phyloP scores from a whole-genome alignment of 2,797 vertebrate genomes.

The Hirundo rustica region DNA sequence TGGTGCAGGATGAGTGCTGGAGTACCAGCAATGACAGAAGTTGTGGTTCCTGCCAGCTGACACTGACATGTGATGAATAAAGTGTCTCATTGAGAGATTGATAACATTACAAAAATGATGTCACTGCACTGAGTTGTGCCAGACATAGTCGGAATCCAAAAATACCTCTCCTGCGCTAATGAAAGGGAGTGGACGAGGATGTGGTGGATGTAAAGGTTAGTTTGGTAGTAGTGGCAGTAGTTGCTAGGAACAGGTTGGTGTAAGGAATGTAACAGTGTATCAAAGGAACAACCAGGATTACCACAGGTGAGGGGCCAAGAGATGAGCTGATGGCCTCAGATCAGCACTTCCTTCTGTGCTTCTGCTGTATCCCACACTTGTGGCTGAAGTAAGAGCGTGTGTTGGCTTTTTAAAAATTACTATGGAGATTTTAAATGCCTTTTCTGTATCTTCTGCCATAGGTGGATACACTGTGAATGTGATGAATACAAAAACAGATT shows the following conservation, averaged over 20 bases:
- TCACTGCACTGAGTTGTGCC: neutral
- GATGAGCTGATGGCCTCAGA: neutral
- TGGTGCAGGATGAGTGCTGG: neutral
- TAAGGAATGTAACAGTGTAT: fast-evolving
- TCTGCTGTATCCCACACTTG: fast-evolving
- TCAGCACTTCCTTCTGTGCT: neutral
- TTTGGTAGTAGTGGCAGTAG: neutral
- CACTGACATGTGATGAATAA: neutral
- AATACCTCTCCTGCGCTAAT: neutral
- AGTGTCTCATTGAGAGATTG: neutral
- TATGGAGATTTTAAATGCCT: neutral
- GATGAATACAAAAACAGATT: neutral
- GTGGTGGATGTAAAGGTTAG: neutral
- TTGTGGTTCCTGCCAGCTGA: neutral
- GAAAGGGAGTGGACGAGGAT: neutral
- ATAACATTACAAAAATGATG: neutral
- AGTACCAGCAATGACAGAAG: neutral
- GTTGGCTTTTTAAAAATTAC: neutral
- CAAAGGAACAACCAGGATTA: neutral
- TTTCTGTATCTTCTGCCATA: fast-evolving
- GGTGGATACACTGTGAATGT: neutral
- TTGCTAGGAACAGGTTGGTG: neutral
- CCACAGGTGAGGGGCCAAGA: neutral
- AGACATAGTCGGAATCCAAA: neutral
- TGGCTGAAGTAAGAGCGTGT: neutral